Evolutionary conservation across 2,113 vertebrate genomes (phyloP).

Genomic region (Sus scrofa): DNA sequence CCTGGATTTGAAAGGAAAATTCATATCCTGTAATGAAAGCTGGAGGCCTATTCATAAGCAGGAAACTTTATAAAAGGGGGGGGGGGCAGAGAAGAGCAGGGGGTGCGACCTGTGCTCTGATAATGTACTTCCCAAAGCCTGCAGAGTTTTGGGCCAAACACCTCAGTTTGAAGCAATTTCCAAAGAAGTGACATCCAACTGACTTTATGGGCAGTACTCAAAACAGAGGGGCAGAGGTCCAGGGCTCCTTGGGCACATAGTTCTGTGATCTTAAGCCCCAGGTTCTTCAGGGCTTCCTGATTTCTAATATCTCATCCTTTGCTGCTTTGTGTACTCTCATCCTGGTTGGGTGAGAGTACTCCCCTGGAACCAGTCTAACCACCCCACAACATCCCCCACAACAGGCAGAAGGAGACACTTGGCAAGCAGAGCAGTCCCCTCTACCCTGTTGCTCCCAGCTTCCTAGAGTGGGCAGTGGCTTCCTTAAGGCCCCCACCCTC

Average conservation of each 20-base stretch:
- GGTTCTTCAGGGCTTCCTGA: background rate
- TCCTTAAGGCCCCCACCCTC: background rate
- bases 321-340: background rate
- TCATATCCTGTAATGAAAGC: background rate
- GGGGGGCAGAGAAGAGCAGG: background rate
- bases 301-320: background rate
- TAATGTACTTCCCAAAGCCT: background rate
- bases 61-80: background rate
- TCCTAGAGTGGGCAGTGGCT: background rate
- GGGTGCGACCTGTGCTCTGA: background rate
- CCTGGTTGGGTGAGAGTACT: no score
- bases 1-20: slow-evolving; percentile 18
- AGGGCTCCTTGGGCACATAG: background rate
- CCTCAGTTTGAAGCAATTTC: background rate
- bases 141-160: background rate
- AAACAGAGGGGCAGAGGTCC: background rate
- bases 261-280: background rate
- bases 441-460: background rate
- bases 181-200: background rate
- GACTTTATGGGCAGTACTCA: background rate
- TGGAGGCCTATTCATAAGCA: background rate
- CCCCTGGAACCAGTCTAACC: background rate
- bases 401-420: background rate
- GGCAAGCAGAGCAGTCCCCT: background rate
- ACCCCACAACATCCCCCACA: background rate